A percentile compares a stretch with the other conserved stretches of the same genome.
Evolutionary conservation across 2,797 vertebrate species (phyloP).

Genomic region (Halcyon smyrnensis): DNA sequence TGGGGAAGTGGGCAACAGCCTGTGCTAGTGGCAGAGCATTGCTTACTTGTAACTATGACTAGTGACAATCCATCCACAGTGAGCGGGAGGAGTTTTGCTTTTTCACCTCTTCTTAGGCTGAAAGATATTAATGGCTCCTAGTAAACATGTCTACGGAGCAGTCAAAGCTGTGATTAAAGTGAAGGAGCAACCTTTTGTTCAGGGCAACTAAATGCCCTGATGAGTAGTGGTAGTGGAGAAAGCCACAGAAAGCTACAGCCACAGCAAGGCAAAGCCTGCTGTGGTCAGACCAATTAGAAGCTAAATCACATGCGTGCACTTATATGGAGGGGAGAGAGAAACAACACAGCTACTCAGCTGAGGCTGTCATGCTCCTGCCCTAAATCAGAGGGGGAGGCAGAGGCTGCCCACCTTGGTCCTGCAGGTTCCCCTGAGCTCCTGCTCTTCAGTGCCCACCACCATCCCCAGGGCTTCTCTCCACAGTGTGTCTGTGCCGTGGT

Average conservation of each 20-base stretch:
- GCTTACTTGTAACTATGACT: background rate
- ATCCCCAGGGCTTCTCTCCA: rapidly evolving
- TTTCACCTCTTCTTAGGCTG: background rate
- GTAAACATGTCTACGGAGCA: background rate
- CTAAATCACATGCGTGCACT: background rate
- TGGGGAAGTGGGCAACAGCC: background rate
- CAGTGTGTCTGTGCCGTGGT: background rate
- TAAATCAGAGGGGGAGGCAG: background rate
- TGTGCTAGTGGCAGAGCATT: background rate
- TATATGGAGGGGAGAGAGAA: background rate
- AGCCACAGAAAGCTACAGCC: background rate
- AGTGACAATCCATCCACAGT: rapidly evolving
- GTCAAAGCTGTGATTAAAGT: background rate
- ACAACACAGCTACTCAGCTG: background rate
- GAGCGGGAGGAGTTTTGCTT: background rate
- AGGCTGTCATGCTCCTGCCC: background rate
- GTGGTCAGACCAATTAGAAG: background rate
- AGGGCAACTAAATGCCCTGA: background rate
- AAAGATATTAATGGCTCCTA: background rate
- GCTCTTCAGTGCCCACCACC: background rate
- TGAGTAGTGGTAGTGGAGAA: background rate
- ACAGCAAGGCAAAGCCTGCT: background rate
- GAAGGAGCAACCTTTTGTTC: rapidly evolving
- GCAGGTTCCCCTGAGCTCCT: background rate
- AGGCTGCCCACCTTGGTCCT: background rate